These are phyloP conservation scores for Synergus itoensis DNA, from an alignment of 2,888 invertebrate species.

Conservation along the genomic window DNA sequence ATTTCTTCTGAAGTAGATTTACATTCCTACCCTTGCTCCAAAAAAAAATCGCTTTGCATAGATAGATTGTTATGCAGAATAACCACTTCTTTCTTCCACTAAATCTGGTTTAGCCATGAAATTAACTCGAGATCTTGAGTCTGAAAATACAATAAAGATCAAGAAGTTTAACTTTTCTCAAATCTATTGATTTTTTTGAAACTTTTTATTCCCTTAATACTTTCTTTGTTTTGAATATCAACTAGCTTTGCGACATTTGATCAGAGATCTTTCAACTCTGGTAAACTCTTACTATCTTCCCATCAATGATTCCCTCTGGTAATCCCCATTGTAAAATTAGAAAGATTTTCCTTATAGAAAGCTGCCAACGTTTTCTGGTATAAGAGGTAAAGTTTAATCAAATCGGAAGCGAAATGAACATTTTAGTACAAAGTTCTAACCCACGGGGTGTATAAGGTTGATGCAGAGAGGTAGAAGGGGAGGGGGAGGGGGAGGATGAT, in stretches of 20 bases:
- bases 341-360: not conserved
- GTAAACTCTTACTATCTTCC: no score
- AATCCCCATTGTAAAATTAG: not conserved
- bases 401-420: constrained; percentile 42
- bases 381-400: constrained; percentile 44
- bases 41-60: not conserved
- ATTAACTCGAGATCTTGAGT: no score
- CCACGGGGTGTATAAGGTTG: constrained; percentile 21
- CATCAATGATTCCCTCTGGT: not conserved
- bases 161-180: no score
- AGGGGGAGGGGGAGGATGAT: constrained; percentile 43
- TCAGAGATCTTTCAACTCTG: no score
- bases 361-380: not conserved
- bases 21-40: not conserved
- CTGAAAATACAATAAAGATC: no score
- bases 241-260: no score
- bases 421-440: constrained; percentile 44
- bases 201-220: no score
- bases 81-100: not conserved
- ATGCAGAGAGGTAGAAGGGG: not conserved
- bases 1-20: not conserved
- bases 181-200: no score
- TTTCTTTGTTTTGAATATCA: no score
- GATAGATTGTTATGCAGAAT: not conserved
- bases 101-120: no score